Percentiles rank a stretch among this genome's conserved stretches.
Evolutionary conservation across 2,888 invertebrate species (phyloP).

Genomic region (Thera britannica): DNA sequence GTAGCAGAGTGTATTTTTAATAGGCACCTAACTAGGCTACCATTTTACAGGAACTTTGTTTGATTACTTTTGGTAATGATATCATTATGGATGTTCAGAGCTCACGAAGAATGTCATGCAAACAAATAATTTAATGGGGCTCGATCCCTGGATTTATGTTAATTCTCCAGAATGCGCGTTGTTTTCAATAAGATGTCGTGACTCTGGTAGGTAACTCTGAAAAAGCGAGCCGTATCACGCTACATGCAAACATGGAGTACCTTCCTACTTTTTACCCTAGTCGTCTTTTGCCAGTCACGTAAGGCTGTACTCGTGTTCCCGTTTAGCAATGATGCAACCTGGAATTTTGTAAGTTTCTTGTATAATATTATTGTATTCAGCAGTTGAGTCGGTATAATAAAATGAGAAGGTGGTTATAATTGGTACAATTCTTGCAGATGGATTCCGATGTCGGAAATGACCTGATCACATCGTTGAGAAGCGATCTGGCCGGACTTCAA

Average conservation of each 20-base stretch:
- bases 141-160: constrained; percentile 55
- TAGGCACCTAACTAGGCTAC: constrained; percentile 14
- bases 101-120: constrained; percentile 49
- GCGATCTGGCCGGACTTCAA: constrained; percentile 93
- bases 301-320: constrained; percentile 55
- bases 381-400: neutral
- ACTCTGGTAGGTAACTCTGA: constrained; percentile 63
- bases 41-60: constrained; percentile 31
- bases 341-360: constrained; percentile 46
- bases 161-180: constrained; percentile 50
- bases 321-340: constrained; percentile 21
- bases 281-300: constrained; percentile 69
- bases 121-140: constrained; percentile 48
- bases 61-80: constrained; percentile 27
- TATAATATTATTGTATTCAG: neutral
- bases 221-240: constrained; percentile 76
- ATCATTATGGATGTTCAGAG: neutral
- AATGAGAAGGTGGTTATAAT: neutral
- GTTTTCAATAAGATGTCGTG: constrained; percentile 71
- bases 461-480: constrained; percentile 90
- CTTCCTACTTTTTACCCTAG: constrained; percentile 59
- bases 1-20: constrained; percentile 2
- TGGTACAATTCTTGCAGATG: constrained; percentile 71
- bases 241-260: constrained; percentile 64
- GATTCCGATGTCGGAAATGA: constrained; percentile 86